A percentile compares a stretch with the other conserved stretches of the same genome.
phyloP scores from a whole-genome alignment of 2,888 invertebrate species.

The Caenorhabditis wallacei region DNA sequence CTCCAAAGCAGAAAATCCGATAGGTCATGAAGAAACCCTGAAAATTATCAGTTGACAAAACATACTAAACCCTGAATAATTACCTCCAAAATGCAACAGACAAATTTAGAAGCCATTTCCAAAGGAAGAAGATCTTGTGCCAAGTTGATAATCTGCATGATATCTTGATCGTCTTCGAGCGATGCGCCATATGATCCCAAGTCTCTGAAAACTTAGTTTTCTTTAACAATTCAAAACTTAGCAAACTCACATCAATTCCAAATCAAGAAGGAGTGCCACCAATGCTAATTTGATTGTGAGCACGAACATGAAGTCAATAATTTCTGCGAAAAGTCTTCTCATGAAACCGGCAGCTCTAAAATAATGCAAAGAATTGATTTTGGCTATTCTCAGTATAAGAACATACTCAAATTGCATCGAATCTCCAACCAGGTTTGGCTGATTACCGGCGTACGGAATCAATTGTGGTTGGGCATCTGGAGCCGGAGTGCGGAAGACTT shows the following conservation, averaged over 20 bases:
- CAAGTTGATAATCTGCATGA: conserved; percentile 79
- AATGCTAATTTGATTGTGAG: conserved; percentile 77
- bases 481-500: background rate
- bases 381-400: background rate
- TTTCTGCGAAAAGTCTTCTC: conserved; percentile 76
- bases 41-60: conserved; percentile 17
- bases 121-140: conserved; percentile 82
- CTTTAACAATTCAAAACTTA: background rate
- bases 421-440: background rate
- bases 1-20: conserved; percentile 56
- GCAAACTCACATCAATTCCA: conserved; percentile 74
- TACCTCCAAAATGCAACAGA: conserved; percentile 78
- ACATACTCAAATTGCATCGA: conserved; percentile 21
- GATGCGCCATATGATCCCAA: conserved; percentile 74
- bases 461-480: background rate
- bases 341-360: conserved; percentile 72
- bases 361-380: background rate
- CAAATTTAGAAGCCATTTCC: conserved; percentile 77
- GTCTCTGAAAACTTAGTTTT: conserved; percentile 75
- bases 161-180: conserved; percentile 76
- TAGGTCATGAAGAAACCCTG: conserved; percentile 69
- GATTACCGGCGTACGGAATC: background rate
- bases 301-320: conserved; percentile 76
- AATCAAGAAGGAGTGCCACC: conserved; percentile 74
- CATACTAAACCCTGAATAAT: too few relatives aligned